Conservation (phyloP, 2,888 invertebrate species). For the Drosophila anceps region DNA sequence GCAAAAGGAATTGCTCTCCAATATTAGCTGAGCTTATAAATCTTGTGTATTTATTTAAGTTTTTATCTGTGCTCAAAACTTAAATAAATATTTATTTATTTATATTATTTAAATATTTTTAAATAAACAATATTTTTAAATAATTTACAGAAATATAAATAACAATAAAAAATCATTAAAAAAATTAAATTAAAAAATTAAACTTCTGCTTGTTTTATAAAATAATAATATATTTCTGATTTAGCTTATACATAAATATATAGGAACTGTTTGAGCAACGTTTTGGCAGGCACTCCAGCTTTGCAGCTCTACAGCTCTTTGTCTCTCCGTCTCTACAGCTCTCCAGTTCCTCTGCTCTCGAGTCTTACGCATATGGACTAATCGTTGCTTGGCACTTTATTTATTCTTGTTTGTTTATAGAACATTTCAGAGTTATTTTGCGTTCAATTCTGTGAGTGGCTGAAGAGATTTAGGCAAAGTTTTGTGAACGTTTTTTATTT, state of each 20-base stretch:
- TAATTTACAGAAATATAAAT: background rate
- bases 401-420: constrained; percentile 67
- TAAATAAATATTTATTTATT: constrained; percentile 2
- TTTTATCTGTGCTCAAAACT: background rate
- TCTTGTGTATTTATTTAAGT: background rate
- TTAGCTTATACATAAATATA: background rate
- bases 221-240: background rate
- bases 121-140: background rate
- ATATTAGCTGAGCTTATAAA: background rate
- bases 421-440: constrained; percentile 69
- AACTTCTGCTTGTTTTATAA: no score
- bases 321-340: constrained; percentile 6
- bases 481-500: constrained; percentile 46
- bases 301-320: constrained; percentile 17
- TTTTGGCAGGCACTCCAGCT: constrained; percentile 19
- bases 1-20: background rate
- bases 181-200: background rate
- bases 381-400: constrained; percentile 53
- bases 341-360: constrained; percentile 24
- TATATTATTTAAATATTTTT: constrained; percentile 5
- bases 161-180: background rate
- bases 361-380: constrained; percentile 52
- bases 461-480: constrained; percentile 62
- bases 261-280: constrained; percentile 25
- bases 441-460: constrained; percentile 53